phyloP scores from a whole-genome alignment of 2,113 vertebrate genomes.

The Gambusia affinis region DNA sequence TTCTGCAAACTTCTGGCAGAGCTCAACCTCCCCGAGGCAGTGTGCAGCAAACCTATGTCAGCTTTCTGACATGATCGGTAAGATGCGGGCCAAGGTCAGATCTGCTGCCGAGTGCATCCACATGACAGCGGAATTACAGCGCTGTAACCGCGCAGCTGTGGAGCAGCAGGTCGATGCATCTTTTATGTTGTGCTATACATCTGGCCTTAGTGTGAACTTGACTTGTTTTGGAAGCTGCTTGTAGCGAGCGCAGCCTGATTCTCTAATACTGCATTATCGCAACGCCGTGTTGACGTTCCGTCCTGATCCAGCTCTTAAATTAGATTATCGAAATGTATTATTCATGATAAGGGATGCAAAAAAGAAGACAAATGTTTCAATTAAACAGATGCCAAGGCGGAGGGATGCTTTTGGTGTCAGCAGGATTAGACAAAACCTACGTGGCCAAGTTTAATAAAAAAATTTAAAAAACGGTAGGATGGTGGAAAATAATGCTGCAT shows the following conservation, averaged over 20 bases:
- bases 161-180: slow-evolving; percentile 4
- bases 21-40: slow-evolving; percentile 10
- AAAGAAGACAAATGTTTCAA: not conserved
- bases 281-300: not conserved
- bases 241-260: not conserved
- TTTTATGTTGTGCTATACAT: not conserved
- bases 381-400: slow-evolving; percentile 1
- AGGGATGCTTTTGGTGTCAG: not conserved
- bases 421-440: not conserved
- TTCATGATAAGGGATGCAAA: not conserved
- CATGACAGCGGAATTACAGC: slow-evolving; percentile 11
- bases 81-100: slow-evolving; percentile 55
- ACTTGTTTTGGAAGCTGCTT: not conserved
- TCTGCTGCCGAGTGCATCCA: slow-evolving; percentile 26
- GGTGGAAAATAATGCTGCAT: not conserved
- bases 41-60: slow-evolving; percentile 29
- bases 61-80: slow-evolving; percentile 28
- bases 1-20: slow-evolving; percentile 28
- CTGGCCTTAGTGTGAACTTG: slow-evolving; percentile 12
- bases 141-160: not conserved
- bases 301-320: not conserved
- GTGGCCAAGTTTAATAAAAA: not conserved
- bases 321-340: slow-evolving; percentile 8
- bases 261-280: not conserved
- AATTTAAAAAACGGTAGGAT: not conserved